Base-by-base conservation (phyloP, 2,888 invertebrate genomes). In the Chymomyza amoena region DNA sequence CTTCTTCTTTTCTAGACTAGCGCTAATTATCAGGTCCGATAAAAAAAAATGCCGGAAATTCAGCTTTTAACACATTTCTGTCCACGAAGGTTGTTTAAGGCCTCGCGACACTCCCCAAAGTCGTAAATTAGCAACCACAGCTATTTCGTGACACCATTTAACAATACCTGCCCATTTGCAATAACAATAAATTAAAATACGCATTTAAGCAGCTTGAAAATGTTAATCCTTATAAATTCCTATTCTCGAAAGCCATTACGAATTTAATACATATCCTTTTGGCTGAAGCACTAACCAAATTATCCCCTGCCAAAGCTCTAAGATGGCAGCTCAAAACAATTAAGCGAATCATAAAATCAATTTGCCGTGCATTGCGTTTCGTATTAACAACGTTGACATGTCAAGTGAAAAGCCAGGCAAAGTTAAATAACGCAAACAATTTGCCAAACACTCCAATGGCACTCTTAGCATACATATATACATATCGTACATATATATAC, bases 271-370 rank as follows among this genome's bases (percentile, higher is more conserved):
- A 18, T 18, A 18, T 54, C 18, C 54, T 54, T 54, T 3, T 15
- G 54, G 9, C 2, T 54, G 3, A 54, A 54, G 6, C 20, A n/a
- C 16, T 20, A 6, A 1, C 15, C 10, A 18, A 16, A 54, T 54
- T 16, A 54, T 9, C 4, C 20, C 9, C 1, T 54, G 16, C 54
- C 54, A 5, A 1, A 54, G 15, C 20, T 54, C 16, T 52, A 18
- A 54, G 16, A 18, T 15, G 16, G 9, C n/a, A 9, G 20, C 16
- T 54, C 16, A 15, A 54, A 61, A 57, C 69, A 72, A 75, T 86
- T 76, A 79, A 56, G 64, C 54, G 71, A 75, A 88, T 80, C 86
- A 83, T 80, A 72, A 76, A 80, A 79, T 72, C 76, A 80, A 80
- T 79, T 73, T 69, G 63, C 69, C 64, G 66, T 51, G 63, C 64